Base-by-base conservation (phyloP, 2,113 vertebrate species). In the Cavia porcellus region DNA sequence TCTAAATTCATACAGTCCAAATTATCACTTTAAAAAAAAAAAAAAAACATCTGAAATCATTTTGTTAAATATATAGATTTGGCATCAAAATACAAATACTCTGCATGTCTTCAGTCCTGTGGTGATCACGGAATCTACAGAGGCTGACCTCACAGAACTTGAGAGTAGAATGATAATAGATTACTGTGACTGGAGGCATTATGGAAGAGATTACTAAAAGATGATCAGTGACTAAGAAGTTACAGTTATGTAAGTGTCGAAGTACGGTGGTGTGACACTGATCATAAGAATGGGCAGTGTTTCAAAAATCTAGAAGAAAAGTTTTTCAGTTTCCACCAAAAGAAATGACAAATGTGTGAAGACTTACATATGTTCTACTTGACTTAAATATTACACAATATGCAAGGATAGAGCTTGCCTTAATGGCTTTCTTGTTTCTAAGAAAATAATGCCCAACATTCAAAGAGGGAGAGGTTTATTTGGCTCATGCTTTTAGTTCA, bases 91-190 rank as follows among this genome's bases (percentile, higher is more conserved):
- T 42, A 35, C 32, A 42, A 45, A 38, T 52, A 42, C 10, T 9
- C 4, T 11, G 2, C 77, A 74, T 62, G 11, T 52, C 22, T 1
- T 52, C 5, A 19, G 5, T 89, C 38, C 19, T 15, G 32, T 52
- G 11, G 22, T 38, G 38, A 84, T 62, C 7, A 4, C 17, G 2
- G n/a, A 28, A 14, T 22, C 50, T 93, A 28, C 11, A 57, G 45
- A 59, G 13, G 47, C 11, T 52, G 17, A 62, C 25, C 3, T 38
- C 7, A 20, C 12, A 47, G 35, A 75, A 59, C 0, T 47, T 15
- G 19, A 32, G 35, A 38, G 11, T 3, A 8, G 61, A 32, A 0
- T 0, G 0, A 2, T 72, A 12, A 75, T 25, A 25, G n/a, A 24
- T 61, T 4, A 5, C 3, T 12, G 2, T 32, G 5, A 3, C 3